Evolutionary conservation across 2,888 invertebrate genomes (phyloP).

Genomic region (Plusia festucae): DNA sequence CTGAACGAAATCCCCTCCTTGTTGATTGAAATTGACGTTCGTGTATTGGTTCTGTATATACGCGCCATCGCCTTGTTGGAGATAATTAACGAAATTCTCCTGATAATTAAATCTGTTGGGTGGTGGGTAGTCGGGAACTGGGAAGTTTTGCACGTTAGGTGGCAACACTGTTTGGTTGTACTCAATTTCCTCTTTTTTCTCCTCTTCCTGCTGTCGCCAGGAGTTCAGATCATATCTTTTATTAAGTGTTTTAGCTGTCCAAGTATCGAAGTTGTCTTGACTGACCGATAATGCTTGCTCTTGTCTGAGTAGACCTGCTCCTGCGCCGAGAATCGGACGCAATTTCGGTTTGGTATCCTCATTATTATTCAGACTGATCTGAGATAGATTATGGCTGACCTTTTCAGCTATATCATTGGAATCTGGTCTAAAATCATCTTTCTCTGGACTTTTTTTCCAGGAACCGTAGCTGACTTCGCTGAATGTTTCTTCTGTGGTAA

Average conservation of each 20-base stretch:
- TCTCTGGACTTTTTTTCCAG: constrained; percentile 81
- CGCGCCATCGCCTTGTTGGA: constrained; percentile 83
- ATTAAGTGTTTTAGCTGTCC: constrained; percentile 75
- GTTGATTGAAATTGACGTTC: constrained; percentile 68
- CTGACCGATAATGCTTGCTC: constrained; percentile 69
- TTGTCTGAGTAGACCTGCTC: constrained; percentile 77
- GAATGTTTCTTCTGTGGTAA: constrained; percentile 78
- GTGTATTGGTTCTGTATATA: constrained; percentile 80
- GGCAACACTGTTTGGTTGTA: constrained; percentile 78
- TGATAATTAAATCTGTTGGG: constrained; percentile 71
- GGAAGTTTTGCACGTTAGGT: constrained; percentile 61
- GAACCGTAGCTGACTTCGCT: constrained; percentile 84
- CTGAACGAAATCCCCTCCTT: constrained; percentile 72
- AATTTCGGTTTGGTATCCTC: constrained; percentile 81
- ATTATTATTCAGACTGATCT: constrained; percentile 76
- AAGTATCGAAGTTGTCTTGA: constrained; percentile 78
- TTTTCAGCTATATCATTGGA: constrained; percentile 69
- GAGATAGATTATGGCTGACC: constrained; percentile 75
- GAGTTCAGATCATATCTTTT: constrained; percentile 84
- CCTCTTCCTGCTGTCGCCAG: constrained; percentile 80
- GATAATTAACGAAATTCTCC: constrained; percentile 73
- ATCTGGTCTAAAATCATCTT: constrained; percentile 53
- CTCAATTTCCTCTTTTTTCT: constrained; percentile 73
- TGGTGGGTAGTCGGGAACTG: constrained; percentile 75
- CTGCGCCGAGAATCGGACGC: constrained; percentile 83